Base-by-base conservation (phyloP, 1,140 invertebrate genomes). In the Drosophila bocqueti region DNA sequence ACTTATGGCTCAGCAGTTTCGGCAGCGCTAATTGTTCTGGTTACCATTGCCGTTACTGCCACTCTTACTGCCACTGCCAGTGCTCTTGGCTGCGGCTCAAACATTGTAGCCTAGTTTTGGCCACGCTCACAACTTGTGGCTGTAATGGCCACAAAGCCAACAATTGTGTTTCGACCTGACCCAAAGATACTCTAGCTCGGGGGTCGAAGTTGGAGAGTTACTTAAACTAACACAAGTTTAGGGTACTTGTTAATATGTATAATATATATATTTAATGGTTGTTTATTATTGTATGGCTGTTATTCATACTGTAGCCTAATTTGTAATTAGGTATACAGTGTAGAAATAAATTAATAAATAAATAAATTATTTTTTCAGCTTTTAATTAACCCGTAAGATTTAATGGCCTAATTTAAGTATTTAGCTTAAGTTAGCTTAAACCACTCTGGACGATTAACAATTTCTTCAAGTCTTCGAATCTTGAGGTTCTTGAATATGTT, bases 101-200 rank as follows among this genome's bases (percentile, higher is more conserved):
- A 64, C 49, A 57, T 80, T 71, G 38, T 79, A 87, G 83, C 80
- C 83, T 60, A 83, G 83, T 83, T 83, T 73, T 59, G 47, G 71
- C 58, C 82, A 54, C 36, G 59, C 58, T 63, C 47, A 66, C 71
- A 83, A 85, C 77, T 77, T 78, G 73, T 78, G 50, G 64, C 73
- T 78, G 59, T 55, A 75, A 43, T 61, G 65, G 63, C 63, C 52
- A 40, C n/a, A 34, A 31, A 61, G 21, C 43, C 38, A 60, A 47
- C 61, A 73, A 60, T 55, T 52, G 29, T 18, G 43, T 21, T 54
- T 57, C 34, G 49, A 42, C 45, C 64, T n/a, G 55, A 61, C 71
- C 46, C 47, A 16, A 36, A 26, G 46, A 74, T 73, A 38, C 49
- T 40, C 69, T 64, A n/a, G 15, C 54, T 57, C n/a, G 2, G 21